Evolutionary conservation across 2,888 invertebrate species (phyloP).

Genomic region (Hipparchia sbordonii): DNA sequence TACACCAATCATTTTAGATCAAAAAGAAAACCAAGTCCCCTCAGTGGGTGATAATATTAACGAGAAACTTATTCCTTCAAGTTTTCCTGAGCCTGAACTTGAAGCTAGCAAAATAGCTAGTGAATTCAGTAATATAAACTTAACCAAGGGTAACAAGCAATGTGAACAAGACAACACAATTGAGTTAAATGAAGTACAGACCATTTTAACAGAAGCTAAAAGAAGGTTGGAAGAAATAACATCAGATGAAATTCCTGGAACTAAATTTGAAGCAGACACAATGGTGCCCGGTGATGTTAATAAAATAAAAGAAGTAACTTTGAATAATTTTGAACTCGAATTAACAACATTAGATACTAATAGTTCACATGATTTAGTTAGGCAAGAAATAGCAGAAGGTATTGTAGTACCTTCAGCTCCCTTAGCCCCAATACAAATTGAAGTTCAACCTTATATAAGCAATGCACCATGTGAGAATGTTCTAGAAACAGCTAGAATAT

Average conservation of each 20-base stretch:
- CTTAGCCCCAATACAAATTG: constrained; percentile 47
- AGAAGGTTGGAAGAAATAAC: neutral
- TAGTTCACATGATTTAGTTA: neutral
- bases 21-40: neutral
- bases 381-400: neutral
- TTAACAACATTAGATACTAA: neutral
- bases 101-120: neutral
- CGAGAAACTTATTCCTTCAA: neutral
- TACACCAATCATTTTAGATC: neutral
- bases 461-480: constrained; percentile 16
- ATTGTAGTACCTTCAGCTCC: constrained; percentile 65
- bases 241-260: neutral
- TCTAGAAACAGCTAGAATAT: constrained; percentile 45
- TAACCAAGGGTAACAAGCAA: neutral
- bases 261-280: neutral
- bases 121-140: neutral
- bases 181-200: neutral
- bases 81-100: too few relatives aligned
- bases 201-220: constrained; percentile 4
- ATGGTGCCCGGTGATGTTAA: neutral
- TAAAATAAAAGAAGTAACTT: constrained; percentile 1
- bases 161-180: neutral
- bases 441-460: constrained; percentile 21
- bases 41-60: neutral
- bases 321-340: neutral